Percentiles rank a stretch among this genome's conserved stretches.
Conservation (phyloP, 2,888 invertebrate genomes). For the Cetonia aurata region DNA sequence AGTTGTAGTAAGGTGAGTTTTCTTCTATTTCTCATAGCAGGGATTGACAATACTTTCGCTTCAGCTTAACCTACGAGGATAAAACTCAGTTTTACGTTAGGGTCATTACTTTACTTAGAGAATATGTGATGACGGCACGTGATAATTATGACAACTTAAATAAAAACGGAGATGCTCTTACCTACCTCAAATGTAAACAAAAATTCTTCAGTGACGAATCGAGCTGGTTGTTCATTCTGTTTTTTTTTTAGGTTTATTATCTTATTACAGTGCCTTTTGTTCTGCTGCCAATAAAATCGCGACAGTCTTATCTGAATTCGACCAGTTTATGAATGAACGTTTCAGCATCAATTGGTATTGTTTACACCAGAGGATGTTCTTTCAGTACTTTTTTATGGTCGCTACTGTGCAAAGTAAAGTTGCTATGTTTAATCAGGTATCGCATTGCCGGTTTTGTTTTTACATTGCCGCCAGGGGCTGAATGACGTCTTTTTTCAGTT, state of each 20-base stretch:
- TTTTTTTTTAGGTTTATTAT: constrained; percentile 68
- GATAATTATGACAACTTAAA: constrained; percentile 60
- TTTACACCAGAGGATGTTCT: constrained; percentile 77
- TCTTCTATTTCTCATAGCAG: neutral
- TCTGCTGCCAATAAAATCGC: constrained; percentile 72
- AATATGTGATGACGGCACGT: constrained; percentile 76
- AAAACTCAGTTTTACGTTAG: constrained; percentile 72
- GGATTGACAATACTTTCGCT: constrained; percentile 45
- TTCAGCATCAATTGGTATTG: constrained; percentile 77
- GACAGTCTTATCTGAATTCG: constrained; percentile 72
- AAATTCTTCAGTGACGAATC: neutral
- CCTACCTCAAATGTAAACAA: constrained; percentile 56
- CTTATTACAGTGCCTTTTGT: constrained; percentile 74
- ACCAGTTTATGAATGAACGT: constrained; percentile 72
- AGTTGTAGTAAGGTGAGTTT: constrained; percentile 57
- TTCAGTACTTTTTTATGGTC: constrained; percentile 61
- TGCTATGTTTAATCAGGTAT: constrained; percentile 57
- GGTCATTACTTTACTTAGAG: constrained; percentile 73
- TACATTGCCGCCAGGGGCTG: neutral
- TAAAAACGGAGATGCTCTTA: constrained; percentile 45
- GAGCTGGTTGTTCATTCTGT: constrained; percentile 48
- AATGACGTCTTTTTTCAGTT: constrained; percentile 44
- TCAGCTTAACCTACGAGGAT: constrained; percentile 61
- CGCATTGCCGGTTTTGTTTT: constrained; percentile 4
- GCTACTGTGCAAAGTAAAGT: constrained; percentile 58